A percentile compares a stretch with the other conserved stretches of the same genome.
These are phyloP conservation scores for Rhagophthalmus giganteus DNA, from an alignment of 2,888 invertebrate species.

Conservation along the genomic window DNA sequence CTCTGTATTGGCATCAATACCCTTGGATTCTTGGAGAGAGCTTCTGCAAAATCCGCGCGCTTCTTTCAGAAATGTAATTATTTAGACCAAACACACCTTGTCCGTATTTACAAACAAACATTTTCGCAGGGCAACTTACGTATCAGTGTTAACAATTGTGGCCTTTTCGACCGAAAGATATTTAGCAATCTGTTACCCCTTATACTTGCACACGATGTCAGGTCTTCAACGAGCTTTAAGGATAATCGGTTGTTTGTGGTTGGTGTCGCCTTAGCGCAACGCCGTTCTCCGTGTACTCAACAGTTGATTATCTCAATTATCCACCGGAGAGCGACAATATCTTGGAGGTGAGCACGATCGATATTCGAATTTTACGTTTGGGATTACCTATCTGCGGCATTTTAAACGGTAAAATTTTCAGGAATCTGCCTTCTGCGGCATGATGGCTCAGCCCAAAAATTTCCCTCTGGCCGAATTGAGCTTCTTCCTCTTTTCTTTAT, in stretches of 20 bases:
- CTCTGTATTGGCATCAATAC: slow-evolving; percentile 86
- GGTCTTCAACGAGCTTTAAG: slow-evolving; percentile 79
- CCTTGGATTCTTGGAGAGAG: slow-evolving; percentile 79
- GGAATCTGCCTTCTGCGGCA: slow-evolving; percentile 81
- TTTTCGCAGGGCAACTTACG: slow-evolving; percentile 78
- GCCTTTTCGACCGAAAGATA: slow-evolving; percentile 91
- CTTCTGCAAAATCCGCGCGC: slow-evolving; percentile 80
- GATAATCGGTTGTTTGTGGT: slow-evolving; percentile 79
- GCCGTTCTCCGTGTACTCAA: slow-evolving; percentile 76
- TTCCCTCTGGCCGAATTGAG: slow-evolving; percentile 80
- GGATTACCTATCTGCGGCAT: no score
- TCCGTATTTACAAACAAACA: no score
- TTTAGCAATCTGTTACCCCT: slow-evolving; percentile 87
- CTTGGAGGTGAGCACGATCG: slow-evolving; percentile 31
- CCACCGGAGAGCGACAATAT: slow-evolving; percentile 62
- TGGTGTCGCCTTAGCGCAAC: slow-evolving; percentile 75
- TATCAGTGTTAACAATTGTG: slow-evolving; percentile 88
- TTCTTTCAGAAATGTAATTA: slow-evolving; percentile 83
- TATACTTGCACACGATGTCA: slow-evolving; percentile 80
- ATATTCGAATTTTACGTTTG: no score
- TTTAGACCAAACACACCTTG: no score
- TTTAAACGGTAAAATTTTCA: no score
- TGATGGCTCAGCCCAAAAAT: slow-evolving; percentile 63
- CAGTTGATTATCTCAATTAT: slow-evolving; percentile 73
- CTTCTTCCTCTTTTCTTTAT: slow-evolving; percentile 77